Conservation (phyloP, 2,888 invertebrate species). For the Cenopis cana region DNA sequence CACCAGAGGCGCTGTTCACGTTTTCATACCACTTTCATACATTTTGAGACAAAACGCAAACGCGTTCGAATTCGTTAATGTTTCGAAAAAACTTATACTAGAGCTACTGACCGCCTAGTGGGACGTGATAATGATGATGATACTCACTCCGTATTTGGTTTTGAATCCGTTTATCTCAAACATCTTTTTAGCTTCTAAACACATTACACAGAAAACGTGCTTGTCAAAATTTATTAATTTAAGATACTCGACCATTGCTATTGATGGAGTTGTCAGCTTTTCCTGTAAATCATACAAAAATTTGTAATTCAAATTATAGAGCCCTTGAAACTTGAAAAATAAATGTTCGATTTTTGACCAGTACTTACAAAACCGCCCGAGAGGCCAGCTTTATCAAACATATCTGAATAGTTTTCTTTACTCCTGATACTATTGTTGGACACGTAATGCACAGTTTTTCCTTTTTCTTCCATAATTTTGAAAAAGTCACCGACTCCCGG, state of each 20-base stretch:
- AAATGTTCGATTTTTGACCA: too few relatives aligned
- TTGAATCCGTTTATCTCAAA: constrained; percentile 76
- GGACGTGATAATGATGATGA: neutral
- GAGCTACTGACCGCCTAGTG: too few relatives aligned
- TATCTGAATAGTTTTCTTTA: constrained; percentile 63
- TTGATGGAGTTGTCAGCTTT: constrained; percentile 78
- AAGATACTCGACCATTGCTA: constrained; percentile 81
- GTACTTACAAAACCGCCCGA: constrained; percentile 70
- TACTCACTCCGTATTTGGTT: constrained; percentile 73
- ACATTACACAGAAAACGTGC: constrained; percentile 76
- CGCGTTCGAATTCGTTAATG: too few relatives aligned
- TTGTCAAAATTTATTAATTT: constrained; percentile 81
- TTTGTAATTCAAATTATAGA: too few relatives aligned
- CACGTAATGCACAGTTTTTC: constrained; percentile 80
- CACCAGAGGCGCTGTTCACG: too few relatives aligned
- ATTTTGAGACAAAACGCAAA: too few relatives aligned
- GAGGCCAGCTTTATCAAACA: constrained; percentile 64
- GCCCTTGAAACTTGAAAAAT: too few relatives aligned
- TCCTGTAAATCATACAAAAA: constrained; percentile 59
- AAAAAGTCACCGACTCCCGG: constrained; percentile 77
- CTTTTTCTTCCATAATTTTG: constrained; percentile 70
- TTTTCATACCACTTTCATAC: too few relatives aligned
- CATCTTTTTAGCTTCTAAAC: constrained; percentile 64
- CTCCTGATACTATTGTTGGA: constrained; percentile 81
- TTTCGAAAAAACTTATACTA: too few relatives aligned